A percentile compares a stretch with the other conserved stretches of the same genome.
Evolutionary conservation across 2,888 invertebrate genomes (phyloP).

Genomic region (Sphecodes monilicornis): DNA sequence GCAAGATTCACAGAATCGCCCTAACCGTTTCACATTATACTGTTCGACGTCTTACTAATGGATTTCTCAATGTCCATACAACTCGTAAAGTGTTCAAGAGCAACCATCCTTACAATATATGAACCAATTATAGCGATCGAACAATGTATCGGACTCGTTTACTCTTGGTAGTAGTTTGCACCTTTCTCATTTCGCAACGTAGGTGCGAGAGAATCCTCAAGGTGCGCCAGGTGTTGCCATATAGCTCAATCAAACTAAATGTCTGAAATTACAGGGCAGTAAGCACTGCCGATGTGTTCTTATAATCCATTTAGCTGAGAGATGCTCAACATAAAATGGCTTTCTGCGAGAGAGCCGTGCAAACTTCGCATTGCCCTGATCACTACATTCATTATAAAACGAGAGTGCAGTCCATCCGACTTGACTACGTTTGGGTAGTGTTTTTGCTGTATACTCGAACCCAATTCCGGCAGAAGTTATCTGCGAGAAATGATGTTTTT

Average conservation of each 20-base stretch:
- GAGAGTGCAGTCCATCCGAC: background rate
- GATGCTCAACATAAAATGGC: background rate
- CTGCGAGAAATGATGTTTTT: background rate
- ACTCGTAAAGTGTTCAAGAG: background rate
- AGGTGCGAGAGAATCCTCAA: background rate
- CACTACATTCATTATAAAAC: background rate
- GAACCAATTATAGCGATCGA: background rate
- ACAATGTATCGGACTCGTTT: background rate
- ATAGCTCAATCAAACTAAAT: background rate
- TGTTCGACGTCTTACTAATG: slow-evolving; percentile 1
- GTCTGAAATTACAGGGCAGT: background rate
- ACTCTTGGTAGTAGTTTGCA: background rate
- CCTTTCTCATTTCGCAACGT: background rate
- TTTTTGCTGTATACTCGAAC: background rate
- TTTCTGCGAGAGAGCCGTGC: background rate
- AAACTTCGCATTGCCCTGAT: background rate
- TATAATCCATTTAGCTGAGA: background rate
- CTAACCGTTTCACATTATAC: background rate
- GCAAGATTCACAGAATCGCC: background rate
- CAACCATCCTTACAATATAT: background rate
- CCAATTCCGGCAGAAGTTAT: background rate
- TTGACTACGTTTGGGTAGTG: background rate
- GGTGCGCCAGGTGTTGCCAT: background rate
- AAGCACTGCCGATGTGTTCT: background rate
- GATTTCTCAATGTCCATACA: background rate